A percentile compares a stretch with the other conserved stretches of the same genome.
Conservation (phyloP, 2,888 invertebrate genomes). For the Macropis europaea region DNA sequence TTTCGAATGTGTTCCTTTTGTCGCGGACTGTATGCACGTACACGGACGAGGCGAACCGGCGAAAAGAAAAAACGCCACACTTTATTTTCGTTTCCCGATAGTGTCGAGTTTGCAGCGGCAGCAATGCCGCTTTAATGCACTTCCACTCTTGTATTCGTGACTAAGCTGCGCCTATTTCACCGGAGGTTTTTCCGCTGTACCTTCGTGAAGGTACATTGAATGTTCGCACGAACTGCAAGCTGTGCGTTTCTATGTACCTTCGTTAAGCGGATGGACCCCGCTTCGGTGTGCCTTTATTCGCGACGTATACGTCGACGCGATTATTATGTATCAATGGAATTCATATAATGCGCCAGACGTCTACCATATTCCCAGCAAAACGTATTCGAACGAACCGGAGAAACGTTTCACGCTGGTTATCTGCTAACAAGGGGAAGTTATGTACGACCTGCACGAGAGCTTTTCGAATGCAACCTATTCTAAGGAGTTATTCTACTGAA, state of each 20-base stretch:
- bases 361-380: too few relatives aligned
- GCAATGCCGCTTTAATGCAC: conserved; percentile 55
- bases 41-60: not conserved
- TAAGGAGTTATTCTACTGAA: too few relatives aligned
- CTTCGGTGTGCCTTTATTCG: conserved; percentile 18
- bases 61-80: conserved; percentile 15
- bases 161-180: conserved; percentile 47
- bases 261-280: conserved; percentile 43
- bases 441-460: too few relatives aligned
- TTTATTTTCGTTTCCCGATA: conserved; percentile 53
- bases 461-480: too few relatives aligned
- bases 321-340: conserved; percentile 33
- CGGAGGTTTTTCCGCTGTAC: conserved; percentile 32
- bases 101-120: conserved; percentile 41
- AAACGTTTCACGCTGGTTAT: too few relatives aligned
- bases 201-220: conserved; percentile 35
- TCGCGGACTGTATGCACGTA: too few relatives aligned
- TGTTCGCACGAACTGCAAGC: conserved; percentile 45
- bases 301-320: conserved; percentile 16
- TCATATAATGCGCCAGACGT: conserved; percentile 3
- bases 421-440: too few relatives aligned
- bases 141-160: conserved; percentile 49
- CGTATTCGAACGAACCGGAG: too few relatives aligned
- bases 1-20: not conserved
- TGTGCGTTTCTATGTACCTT: conserved; percentile 41